These are phyloP conservation scores for Netelia virgata DNA, from an alignment of 2,888 invertebrate genomes.

Conservation along the genomic window DNA sequence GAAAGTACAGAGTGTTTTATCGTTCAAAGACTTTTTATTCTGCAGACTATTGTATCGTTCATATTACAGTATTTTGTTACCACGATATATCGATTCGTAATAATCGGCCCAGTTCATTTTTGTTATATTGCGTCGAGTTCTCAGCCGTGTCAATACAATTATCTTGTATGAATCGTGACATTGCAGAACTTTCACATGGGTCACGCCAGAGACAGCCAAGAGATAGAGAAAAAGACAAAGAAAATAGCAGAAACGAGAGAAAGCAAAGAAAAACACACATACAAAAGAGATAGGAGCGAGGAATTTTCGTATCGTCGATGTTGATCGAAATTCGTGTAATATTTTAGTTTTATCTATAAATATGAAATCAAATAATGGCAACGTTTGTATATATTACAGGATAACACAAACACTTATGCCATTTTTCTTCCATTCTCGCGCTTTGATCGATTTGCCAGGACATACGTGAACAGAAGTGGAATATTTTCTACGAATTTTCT, in stretches of 20 bases:
- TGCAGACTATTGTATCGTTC: background rate
- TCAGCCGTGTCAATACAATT: conserved; percentile 59
- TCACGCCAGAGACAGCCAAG: conserved; percentile 45
- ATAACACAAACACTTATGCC: conserved; percentile 30
- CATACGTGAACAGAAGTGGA: background rate
- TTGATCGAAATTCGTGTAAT: conserved; percentile 20
- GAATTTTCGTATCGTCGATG: conserved; percentile 35
- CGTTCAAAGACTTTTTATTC: background rate
- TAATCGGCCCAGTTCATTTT: conserved; percentile 19
- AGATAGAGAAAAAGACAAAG: background rate
- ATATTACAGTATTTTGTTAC: conserved; percentile 9
- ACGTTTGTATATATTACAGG: background rate
- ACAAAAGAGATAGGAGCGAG: background rate
- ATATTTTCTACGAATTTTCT: conserved; percentile 12
- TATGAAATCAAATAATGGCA: background rate
- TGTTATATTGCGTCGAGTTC: conserved; percentile 15
- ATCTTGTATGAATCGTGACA: conserved; percentile 62
- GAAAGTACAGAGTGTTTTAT: background rate
- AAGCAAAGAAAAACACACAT: background rate
- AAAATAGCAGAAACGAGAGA: conserved; percentile 6
- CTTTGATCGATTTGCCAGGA: conserved; percentile 14
- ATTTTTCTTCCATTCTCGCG: conserved; percentile 9
- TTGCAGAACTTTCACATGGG: conserved; percentile 39
- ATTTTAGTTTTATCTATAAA: conserved; percentile 13
- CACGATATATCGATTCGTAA: conserved; percentile 35